Conservation (phyloP, 2,888 invertebrate species). For the Cataglyphis albicans region DNA sequence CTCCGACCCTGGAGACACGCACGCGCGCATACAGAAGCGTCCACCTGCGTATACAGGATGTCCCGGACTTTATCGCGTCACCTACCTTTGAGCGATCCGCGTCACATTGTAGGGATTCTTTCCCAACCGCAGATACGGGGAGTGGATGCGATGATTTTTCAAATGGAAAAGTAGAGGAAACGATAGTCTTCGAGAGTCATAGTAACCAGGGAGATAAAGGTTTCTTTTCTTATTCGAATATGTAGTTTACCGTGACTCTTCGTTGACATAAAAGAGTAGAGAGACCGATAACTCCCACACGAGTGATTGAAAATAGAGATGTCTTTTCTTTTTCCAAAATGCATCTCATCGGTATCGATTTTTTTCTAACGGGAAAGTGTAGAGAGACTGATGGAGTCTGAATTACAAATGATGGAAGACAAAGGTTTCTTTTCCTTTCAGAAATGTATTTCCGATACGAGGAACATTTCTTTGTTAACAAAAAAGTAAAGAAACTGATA, state of each 20-base stretch:
- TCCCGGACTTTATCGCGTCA: slow-evolving; percentile 23
- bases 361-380: neutral
- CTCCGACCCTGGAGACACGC: slow-evolving; percentile 59
- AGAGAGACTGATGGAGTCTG: neutral
- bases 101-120: slow-evolving; percentile 1
- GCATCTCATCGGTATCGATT: neutral
- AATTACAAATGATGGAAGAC: neutral
- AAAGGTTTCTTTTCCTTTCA: neutral
- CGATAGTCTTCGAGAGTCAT: neutral
- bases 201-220: neutral
- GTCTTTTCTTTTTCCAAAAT: neutral
- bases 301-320: neutral
- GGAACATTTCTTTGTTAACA: neutral
- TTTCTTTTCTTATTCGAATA: neutral
- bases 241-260: neutral
- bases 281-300: neutral
- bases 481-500: neutral
- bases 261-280: neutral
- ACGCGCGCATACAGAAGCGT: slow-evolving; percentile 68
- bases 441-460: neutral
- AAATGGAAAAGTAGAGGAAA: neutral
- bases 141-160: neutral
- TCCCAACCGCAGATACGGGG: neutral
- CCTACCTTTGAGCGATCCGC: neutral
- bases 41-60: slow-evolving; percentile 57